Evolutionary conservation across 2,113 vertebrate genomes (phyloP).

Genomic region (Engraulis encrasicolus): DNA sequence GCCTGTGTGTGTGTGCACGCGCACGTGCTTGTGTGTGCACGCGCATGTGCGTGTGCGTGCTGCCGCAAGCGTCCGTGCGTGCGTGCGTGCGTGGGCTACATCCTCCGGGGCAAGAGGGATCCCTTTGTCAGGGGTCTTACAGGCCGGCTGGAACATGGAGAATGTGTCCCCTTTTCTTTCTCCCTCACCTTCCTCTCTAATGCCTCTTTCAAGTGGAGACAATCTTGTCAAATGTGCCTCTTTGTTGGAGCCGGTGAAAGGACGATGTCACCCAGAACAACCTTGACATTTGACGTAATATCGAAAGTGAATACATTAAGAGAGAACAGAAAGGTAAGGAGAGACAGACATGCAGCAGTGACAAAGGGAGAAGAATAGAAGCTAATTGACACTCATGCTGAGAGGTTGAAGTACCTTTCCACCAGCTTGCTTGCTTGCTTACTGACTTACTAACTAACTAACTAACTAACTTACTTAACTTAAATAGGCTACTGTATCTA

Average conservation of each 20-base stretch:
- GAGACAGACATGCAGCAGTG: background rate
- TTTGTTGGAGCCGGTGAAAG: background rate
- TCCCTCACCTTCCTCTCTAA: background rate
- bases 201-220: conserved; percentile 10
- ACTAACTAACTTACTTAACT: too few relatives aligned
- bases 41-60: too few relatives aligned
- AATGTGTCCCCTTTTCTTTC: background rate
- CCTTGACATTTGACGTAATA: conserved; percentile 8
- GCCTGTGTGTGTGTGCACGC: too few relatives aligned
- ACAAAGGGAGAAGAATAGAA: conserved; percentile 1
- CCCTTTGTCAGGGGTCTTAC: background rate
- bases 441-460: too few relatives aligned
- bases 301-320: conserved; percentile 5
- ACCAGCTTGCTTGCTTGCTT: too few relatives aligned
- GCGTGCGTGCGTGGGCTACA: background rate
- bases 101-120: background rate
- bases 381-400: background rate
- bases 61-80: too few relatives aligned
- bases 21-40: too few relatives aligned
- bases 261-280: background rate
- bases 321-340: background rate
- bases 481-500: background rate
- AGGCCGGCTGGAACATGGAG: background rate
- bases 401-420: too few relatives aligned
- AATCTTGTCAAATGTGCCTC: background rate